Conservation (phyloP, 2,113 vertebrate species). For the Rhabdomys dilectus region DNA sequence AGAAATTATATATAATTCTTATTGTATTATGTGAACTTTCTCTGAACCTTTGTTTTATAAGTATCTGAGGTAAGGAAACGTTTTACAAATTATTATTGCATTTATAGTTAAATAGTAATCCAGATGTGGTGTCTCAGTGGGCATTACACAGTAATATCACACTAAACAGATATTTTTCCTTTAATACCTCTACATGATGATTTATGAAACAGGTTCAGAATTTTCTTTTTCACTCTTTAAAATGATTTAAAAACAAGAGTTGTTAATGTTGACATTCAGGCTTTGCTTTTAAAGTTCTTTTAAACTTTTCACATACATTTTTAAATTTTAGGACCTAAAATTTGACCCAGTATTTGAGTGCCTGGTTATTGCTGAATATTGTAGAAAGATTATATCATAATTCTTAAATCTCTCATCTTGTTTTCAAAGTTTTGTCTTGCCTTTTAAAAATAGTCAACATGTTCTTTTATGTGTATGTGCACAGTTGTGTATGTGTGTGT, state of each 20-base stretch:
- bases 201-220: not conserved
- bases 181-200: not conserved
- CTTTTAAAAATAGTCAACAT: not conserved
- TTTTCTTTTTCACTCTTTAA: not conserved
- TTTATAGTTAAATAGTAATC: not conserved
- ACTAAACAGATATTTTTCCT: not conserved
- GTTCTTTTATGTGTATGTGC: not conserved
- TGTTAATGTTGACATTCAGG: not conserved
- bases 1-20: not conserved
- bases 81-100: slow-evolving; percentile 11
- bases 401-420: not conserved
- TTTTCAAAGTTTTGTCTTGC: slow-evolving; percentile 49
- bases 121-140: not conserved
- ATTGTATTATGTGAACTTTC: not conserved
- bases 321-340: slow-evolving; percentile 17
- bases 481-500: not conserved
- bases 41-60: not conserved
- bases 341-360: not conserved
- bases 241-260: slow-evolving; percentile 2
- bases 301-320: not conserved
- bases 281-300: not conserved
- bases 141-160: not conserved
- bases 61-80: not conserved
- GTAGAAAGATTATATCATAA: not conserved
- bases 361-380: not conserved